Base-by-base conservation (phyloP, 2,888 invertebrate species). In the Heliconius ismenius region DNA sequence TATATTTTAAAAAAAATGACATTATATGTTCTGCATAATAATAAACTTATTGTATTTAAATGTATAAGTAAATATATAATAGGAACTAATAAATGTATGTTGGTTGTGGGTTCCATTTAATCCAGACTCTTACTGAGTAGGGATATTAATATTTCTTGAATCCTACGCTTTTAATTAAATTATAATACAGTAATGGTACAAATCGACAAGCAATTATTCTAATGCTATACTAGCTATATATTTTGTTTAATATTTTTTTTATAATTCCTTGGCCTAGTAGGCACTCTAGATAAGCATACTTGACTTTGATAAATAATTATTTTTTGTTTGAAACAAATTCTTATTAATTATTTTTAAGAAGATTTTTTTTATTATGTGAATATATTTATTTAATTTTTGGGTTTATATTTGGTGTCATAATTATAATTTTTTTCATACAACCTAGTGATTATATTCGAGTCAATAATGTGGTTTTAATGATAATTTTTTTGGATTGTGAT, bases 161-260 rank as follows among this genome's bases (percentile, higher is more conserved):
- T 54, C 3, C 28, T 28, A 28, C 28, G 13, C 26, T 63, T 64
- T 7, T 32, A 64, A 28, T 6, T 64, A 21, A 64, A 2, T 21
- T 10, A 65, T 21, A 65, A 39, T 24, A 60, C 13, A 60, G 39
- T 43, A 39, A 67, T 24, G 36, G 67, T 67, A 67, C 67, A 67
- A 39, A 67, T 39, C n/a, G 24, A 63, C 18, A n/a, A 63, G n/a
- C 36, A 39, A 39, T 67, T 67, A 67, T 39, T 49, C 49, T 49
- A 21, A 49, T 49, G 43, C 32, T 32, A 64, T 32, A 36, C 63
- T 32, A 63, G 18, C 0, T 10, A 21, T 36, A 21, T 65, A 39
- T n/a, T 15, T 67, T 18, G 18, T 28, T 67, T 67, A 24, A n/a
- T 39, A 24, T 36, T 15, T 24, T n/a, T 65, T 39, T n/a, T 39